phyloP scores from a whole-genome alignment of 1,140 invertebrate species.

The Acromyrmex echinatior region DNA sequence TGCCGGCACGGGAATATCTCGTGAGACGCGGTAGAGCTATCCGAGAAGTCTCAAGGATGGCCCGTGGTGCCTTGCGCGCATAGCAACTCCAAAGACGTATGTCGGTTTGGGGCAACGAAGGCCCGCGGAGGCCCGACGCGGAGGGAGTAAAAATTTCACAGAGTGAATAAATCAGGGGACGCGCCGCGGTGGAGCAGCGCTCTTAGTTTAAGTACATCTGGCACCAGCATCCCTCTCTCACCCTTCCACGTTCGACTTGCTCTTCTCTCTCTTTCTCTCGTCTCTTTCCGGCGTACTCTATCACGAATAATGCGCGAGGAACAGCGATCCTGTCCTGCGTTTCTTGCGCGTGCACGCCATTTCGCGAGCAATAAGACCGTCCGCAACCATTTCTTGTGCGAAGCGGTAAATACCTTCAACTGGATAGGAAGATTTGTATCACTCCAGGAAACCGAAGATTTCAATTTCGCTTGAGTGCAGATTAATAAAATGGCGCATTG shows the following conservation, averaged over 20 bases:
- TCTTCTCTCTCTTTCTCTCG: slow-evolving; percentile 16
- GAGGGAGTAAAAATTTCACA: slow-evolving; percentile 81
- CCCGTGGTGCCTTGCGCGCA: slow-evolving; percentile 36
- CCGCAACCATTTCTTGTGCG: not conserved
- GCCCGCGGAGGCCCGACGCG: slow-evolving; percentile 67
- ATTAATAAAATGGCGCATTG: not conserved
- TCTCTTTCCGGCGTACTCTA: slow-evolving; percentile 51
- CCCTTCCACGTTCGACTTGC: not conserved
- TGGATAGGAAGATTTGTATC: not conserved
- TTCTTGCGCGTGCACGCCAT: slow-evolving; percentile 30
- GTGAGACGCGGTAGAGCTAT: slow-evolving; percentile 48
- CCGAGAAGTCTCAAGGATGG: slow-evolving; percentile 26
- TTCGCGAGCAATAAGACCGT: slow-evolving; percentile 8
- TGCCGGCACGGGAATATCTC: slow-evolving; percentile 50
- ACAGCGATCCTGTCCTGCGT: slow-evolving; percentile 30
- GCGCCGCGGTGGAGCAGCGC: slow-evolving; percentile 75
- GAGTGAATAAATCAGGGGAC: slow-evolving; percentile 84
- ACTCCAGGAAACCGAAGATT: not conserved
- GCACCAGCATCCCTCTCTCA: slow-evolving; percentile 41
- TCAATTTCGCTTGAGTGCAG: not conserved
- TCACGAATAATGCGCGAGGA: slow-evolving; percentile 67
- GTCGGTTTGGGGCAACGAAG: slow-evolving; percentile 70
- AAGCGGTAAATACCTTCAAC: not conserved
- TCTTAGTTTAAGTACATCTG: slow-evolving; percentile 80
- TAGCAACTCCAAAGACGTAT: slow-evolving; percentile 62